phyloP scores from a whole-genome alignment of 1,140 invertebrate genomes.

The Mizuhopecten yessoensis region DNA sequence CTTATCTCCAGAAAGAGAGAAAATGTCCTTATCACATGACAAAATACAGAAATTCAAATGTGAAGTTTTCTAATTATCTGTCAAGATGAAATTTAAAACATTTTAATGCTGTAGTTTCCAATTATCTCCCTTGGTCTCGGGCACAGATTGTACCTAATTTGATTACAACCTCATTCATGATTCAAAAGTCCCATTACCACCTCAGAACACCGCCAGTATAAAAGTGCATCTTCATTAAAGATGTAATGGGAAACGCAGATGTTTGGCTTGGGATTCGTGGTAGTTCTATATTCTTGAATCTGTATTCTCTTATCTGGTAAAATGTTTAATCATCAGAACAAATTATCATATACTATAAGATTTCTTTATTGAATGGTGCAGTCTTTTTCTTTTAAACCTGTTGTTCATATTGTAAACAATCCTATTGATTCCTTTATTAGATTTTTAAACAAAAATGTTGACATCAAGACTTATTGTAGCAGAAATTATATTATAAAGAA shows the following conservation, averaged over 20 bases:
- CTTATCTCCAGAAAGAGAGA: neutral
- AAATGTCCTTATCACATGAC: neutral
- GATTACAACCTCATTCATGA: neutral
- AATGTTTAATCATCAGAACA: too few species aligned
- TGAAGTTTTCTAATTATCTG: neutral
- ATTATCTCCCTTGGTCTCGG: neutral
- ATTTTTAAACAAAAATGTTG: too few species aligned
- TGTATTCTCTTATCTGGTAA: too few species aligned
- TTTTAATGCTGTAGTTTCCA: neutral
- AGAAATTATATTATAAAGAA: too few species aligned
- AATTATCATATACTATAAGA: too few species aligned
- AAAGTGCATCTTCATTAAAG: neutral
- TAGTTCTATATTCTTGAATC: neutral
- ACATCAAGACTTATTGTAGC: too few species aligned
- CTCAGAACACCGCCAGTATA: neutral
- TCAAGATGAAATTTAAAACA: neutral
- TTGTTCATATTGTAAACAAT: too few species aligned
- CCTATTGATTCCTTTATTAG: too few species aligned
- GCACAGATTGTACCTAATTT: neutral
- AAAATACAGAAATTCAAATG: neutral
- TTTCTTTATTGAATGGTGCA: too few species aligned
- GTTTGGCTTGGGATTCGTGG: too few species aligned
- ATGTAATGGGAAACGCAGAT: neutral
- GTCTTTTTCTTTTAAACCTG: too few species aligned
- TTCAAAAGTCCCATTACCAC: neutral